These are phyloP conservation scores for Chlorops oryzae DNA, from an alignment of 1,140 invertebrate genomes.

Conservation along the genomic window DNA sequence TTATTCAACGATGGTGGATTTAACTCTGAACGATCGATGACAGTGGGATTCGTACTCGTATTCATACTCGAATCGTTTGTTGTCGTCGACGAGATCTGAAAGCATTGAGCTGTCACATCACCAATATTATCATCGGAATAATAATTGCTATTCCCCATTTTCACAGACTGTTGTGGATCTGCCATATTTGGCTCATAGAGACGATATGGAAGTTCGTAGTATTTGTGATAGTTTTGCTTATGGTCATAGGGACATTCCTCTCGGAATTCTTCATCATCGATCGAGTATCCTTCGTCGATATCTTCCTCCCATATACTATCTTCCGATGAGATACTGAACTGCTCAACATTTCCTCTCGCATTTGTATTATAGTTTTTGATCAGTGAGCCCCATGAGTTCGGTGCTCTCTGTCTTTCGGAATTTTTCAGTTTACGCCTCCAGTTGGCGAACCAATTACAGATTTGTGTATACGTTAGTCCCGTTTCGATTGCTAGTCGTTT, in stretches of 20 bases:
- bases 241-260: no score
- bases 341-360: slow-evolving; percentile 65
- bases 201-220: no score
- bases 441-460: slow-evolving; percentile 73
- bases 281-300: slow-evolving; percentile 18
- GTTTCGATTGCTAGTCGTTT: slow-evolving; percentile 62
- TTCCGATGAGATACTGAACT: slow-evolving; percentile 66
- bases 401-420: slow-evolving; percentile 57
- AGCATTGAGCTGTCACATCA: not conserved
- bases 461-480: slow-evolving; percentile 66
- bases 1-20: slow-evolving; percentile 12
- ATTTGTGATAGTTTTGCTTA: no score
- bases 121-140: not conserved
- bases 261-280: slow-evolving; percentile 32
- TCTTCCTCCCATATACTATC: slow-evolving; percentile 67
- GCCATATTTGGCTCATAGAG: no score
- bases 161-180: no score
- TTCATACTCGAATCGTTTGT: no score
- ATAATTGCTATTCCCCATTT: not conserved
- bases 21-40: not conserved
- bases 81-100: not conserved
- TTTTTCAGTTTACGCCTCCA: slow-evolving; percentile 68
- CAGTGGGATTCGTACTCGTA: not conserved
- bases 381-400: slow-evolving; percentile 63
- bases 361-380: slow-evolving; percentile 67